Base-by-base conservation (phyloP, 1,140 invertebrate genomes). In the Diprion similis region DNA sequence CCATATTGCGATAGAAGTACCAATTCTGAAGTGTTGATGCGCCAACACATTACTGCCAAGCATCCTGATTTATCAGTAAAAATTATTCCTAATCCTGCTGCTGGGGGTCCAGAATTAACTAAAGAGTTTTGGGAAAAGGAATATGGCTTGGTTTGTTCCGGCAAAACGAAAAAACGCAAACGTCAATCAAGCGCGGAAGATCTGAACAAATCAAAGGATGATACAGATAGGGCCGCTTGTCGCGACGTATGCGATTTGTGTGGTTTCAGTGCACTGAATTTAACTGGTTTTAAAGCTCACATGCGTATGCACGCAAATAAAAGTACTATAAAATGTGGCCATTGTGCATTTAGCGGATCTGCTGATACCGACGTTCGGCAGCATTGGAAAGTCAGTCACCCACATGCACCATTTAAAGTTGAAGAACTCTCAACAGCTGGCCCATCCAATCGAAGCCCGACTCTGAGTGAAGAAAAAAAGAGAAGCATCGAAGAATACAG, bases 41-140 rank as follows among this genome's bases (percentile, higher is more conserved):
- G 78, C 0, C 80, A 84, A 51, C 87, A 89, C 46, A 79, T 88
- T 11, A 79, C 79, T 0, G 71, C 77, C 0, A 82, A 82, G 1
- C 87, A 89, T 74, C 78, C 78, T 2, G 78, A 76, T 13, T 13
- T 73, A 3, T 51, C 75, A 0, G 85, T 84, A 17, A 82, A 77
- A 10, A 72, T 85, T 0, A 69, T 84, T 18, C 46, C 71, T 0
- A 89, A 88, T 81, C 77, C 81, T 6, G 66, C 71, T 0, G 75
- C 71, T 0, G 71, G 72, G 10, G 75, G 70, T 7, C 68, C 73
- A 0, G 81, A 85, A 37, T 71, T 87, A 11, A 82, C 74, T 0
- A 78, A 85, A 17, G 84, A 86, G 17, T 88, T 88, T 71, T 89
- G 87, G 87, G 76, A 78, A 13, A 81, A 81, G 0, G 87, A 89